Percentiles rank a stretch among this genome's conserved stretches.
Conservation (phyloP, 2,888 invertebrate genomes). For the Polydrusus cervinus region DNA sequence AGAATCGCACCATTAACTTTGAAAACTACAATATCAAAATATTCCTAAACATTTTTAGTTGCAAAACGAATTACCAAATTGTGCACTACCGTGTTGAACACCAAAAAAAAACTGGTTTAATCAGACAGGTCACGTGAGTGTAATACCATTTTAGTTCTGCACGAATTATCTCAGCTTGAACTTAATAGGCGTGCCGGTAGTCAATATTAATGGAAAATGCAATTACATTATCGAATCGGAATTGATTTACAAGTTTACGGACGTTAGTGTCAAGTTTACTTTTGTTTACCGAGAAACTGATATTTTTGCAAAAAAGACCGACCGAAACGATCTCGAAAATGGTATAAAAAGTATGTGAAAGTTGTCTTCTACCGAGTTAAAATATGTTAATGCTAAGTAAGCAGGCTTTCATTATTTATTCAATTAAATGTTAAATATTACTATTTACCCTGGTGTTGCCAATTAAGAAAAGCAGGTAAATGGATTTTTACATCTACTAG, state of each 20-base stretch:
- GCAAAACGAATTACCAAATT: constrained; percentile 15
- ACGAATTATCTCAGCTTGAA: constrained; percentile 37
- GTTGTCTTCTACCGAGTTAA: background rate
- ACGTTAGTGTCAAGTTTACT: constrained; percentile 34
- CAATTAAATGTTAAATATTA: background rate
- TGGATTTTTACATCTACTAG: background rate
- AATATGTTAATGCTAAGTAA: background rate
- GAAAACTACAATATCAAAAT: background rate
- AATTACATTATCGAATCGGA: constrained; percentile 32
- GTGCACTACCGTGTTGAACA: constrained; percentile 13
- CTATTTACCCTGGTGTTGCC: background rate
- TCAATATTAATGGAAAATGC: constrained; percentile 34
- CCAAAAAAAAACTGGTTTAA: constrained; percentile 21
- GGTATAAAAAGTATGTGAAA: background rate
- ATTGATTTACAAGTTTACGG: constrained; percentile 39
- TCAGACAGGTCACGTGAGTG: constrained; percentile 26
- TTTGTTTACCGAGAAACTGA: constrained; percentile 11
- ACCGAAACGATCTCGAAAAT: background rate
- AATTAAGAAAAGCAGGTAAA: background rate
- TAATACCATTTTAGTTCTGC: constrained; percentile 40
- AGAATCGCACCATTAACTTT: no score
- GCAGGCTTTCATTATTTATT: constrained; percentile 3
- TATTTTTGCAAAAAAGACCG: background rate
- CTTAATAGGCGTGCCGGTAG: constrained; percentile 43
- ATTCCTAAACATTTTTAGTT: constrained; percentile 12